Evolutionary conservation across 2,888 invertebrate genomes (phyloP).

Genomic region (Malthinus seriepunctatus): DNA sequence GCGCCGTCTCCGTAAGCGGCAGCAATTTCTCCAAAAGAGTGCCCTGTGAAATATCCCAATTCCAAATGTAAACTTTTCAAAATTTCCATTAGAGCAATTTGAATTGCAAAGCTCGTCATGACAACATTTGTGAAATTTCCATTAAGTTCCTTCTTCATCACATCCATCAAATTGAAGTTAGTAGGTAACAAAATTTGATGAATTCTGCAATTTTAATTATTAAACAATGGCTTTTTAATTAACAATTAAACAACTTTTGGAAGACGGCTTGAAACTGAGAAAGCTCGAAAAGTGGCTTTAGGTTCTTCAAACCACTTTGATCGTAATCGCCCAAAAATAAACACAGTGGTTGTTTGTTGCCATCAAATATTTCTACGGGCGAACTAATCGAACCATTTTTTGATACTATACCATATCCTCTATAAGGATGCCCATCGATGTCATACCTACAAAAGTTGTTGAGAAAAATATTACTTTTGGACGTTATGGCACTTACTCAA

Average conservation of each 20-base stretch:
- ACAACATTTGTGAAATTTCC: slow-evolving; percentile 5
- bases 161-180: background rate
- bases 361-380: background rate
- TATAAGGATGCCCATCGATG: background rate
- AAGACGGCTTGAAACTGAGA: background rate
- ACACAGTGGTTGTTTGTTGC: background rate
- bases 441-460: slow-evolving; percentile 12
- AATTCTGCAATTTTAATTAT: background rate
- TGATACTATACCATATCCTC: background rate
- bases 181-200: background rate
- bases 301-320: background rate
- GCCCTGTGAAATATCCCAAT: background rate
- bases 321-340: background rate
- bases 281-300: background rate
- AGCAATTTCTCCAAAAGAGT: slow-evolving; percentile 4
- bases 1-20: slow-evolving; percentile 11
- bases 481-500: slow-evolving; percentile 58
- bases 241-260: background rate
- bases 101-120: background rate
- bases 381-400: background rate
- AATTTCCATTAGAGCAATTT: background rate
- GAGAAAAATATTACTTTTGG: background rate
- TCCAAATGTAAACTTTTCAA: background rate
- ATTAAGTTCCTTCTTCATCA: background rate
- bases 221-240: no score